A percentile compares a stretch with the other conserved stretches of the same genome.
Conservation (phyloP, 2,797 vertebrate genomes). For the Sebastolobus alascanus region DNA sequence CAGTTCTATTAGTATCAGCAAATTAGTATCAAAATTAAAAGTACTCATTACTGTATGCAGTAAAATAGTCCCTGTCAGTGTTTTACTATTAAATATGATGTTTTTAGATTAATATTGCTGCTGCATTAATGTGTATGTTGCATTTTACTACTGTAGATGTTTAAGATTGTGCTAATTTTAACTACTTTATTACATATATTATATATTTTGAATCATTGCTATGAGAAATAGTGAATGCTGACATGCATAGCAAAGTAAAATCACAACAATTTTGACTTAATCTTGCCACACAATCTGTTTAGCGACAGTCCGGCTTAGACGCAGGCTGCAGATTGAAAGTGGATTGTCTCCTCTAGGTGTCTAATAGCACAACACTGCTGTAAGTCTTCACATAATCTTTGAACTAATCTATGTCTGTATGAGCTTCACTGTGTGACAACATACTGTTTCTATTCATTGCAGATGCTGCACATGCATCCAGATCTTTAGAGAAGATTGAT, state of each 20-base stretch:
- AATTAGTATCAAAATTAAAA: background rate
- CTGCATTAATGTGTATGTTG: background rate
- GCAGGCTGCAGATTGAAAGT: constrained; percentile 34
- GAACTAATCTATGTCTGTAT: constrained; percentile 3
- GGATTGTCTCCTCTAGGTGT: constrained; percentile 40
- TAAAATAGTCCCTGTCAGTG: background rate
- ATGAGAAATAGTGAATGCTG: background rate
- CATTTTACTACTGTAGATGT: background rate
- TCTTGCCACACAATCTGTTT: background rate
- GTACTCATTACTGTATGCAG: background rate
- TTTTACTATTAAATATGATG: background rate
- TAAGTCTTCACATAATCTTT: constrained; percentile 21
- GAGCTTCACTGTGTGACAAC: background rate
- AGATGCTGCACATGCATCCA: background rate
- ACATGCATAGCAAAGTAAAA: constrained; percentile 10
- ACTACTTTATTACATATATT: too few species aligned
- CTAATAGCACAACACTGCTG: background rate
- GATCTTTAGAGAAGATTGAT: background rate
- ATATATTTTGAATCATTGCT: background rate
- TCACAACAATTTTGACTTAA: background rate
- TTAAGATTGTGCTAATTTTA: background rate
- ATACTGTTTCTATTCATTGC: background rate
- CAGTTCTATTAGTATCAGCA: too few species aligned
- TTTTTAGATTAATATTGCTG: background rate
- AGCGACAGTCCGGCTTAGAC: constrained; percentile 14